Evolutionary conservation across 1,140 invertebrate genomes (phyloP).

Genomic region (Lithobius niger): DNA sequence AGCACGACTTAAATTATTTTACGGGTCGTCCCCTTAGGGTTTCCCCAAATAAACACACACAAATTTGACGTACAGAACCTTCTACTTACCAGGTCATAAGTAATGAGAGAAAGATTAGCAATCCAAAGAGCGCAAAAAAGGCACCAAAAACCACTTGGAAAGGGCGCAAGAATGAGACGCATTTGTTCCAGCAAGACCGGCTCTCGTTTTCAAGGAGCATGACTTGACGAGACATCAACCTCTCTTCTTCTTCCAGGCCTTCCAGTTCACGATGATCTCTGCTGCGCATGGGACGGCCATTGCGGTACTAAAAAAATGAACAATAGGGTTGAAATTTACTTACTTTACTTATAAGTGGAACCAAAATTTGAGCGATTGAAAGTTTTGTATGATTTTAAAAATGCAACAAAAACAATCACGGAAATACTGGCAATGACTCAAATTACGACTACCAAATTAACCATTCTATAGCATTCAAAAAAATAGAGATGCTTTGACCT

Average conservation of each 20-base stretch:
- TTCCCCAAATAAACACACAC: too few species aligned
- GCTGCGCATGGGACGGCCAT: conserved; percentile 16
- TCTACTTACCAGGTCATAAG: conserved; percentile 33
- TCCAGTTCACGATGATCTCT: conserved; percentile 22
- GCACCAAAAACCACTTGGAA: conserved; percentile 33
- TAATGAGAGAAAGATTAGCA: conserved; percentile 34
- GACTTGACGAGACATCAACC: conserved; percentile 24
- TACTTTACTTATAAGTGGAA: neutral
- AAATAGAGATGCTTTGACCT: too few species aligned
- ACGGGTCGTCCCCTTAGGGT: too few species aligned
- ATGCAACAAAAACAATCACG: too few species aligned
- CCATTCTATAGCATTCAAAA: too few species aligned
- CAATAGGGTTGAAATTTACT: neutral
- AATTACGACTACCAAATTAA: too few species aligned
- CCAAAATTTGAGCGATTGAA: too few species aligned
- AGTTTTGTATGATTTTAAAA: too few species aligned
- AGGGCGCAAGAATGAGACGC: conserved; percentile 27
- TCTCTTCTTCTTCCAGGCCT: conserved; percentile 29
- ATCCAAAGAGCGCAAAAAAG: conserved; percentile 25
- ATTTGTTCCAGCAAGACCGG: conserved; percentile 25
- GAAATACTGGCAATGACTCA: too few species aligned
- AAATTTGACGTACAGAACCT: too few species aligned
- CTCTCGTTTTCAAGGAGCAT: conserved; percentile 23
- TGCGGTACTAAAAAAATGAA: conserved; percentile 16
- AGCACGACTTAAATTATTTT: too few species aligned